Evolutionary conservation across 1,140 invertebrate genomes (phyloP), one percentile per base, ranked within the genome.

Genomic region (Adelges cooleyi): DNA sequence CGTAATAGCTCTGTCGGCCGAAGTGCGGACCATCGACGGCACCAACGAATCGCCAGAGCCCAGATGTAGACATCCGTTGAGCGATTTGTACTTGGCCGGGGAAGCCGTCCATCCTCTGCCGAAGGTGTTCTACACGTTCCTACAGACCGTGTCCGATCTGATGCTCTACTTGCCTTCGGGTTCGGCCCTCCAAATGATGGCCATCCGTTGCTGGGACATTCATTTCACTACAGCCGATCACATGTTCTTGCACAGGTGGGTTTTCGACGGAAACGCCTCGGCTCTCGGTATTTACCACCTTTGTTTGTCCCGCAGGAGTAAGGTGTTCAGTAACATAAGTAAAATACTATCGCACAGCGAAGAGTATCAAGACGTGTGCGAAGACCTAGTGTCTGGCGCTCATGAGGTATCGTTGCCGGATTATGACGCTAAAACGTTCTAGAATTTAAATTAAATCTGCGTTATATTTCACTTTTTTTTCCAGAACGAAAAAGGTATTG

Each of bases 251-350:
- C 94, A 98, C 73, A 81, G 86, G 79, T 86, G 74, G 15, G n/a
- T 27, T 20, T 40, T 50, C 6, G n/a, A 25, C 27, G 1, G 10
- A 23, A 22, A 65, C 20, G 22, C 42, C 25, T 50, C 9, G 1
- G 44, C 17, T 44, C n/a, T 51, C 2, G n/a, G 18, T 67, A 36
- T 54, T 23, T 53, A 13, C 20, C 33, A 25, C 11, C 5, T 5
- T 20, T 68, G 27, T 67, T 23, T 20, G 66, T 42, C 25, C 68
- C 70, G 13, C 54, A 82, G 86, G 74, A 86, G 85, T 66, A 90
- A 96, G 75, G 92, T 97, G 3, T 97, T 98, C 73, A 93, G 89
- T 70, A 95, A 96, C 72, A 94, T 97, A 52, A 95, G 92, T 70
- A 92, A 94, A 77, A 97, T 98, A 49, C 79, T 98, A 29, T 95